Base-by-base conservation (phyloP, 2,113 vertebrate species). In the Ophiodon elongatus region DNA sequence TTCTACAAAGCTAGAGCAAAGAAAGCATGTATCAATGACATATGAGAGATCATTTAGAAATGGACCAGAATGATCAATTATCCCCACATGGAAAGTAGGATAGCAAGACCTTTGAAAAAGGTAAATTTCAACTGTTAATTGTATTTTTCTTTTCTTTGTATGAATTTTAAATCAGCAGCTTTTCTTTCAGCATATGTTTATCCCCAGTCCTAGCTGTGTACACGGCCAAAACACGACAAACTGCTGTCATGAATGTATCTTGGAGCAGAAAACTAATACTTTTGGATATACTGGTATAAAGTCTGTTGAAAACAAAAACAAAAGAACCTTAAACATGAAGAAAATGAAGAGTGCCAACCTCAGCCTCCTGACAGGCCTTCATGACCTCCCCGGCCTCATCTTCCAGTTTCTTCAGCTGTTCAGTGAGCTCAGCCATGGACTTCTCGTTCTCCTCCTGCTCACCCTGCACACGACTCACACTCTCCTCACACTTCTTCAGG, bases 401-500 rank as follows among this genome's bases (percentile, higher is more conserved):
- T 69, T 99, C 98, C n/a, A 99, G 93, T 1, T 66, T 77, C 86
- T 94, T 96, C 74, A 99, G 90, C 21, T 97, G 94, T 70, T 94
- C 94, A 23, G 90, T 95, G 76, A 98, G 78, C n/a, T 95, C 92
- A 25, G 90, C 89, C 47, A 96, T 91, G 9, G 93, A 88, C 79
- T 96, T 96, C 72, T 96, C 92, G 0, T 96, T 98, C 10, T 96
- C 95, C 60, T 94, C 92, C 82, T 96, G 92, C 93, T 99, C 98
- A n/a, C 83, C 88, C 91, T 98, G 94, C 0, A 95, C 91, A 19
- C 92, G 94, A 47, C 62, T 76, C 63, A 98, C 78, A 13, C 96
- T 87, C 37, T 98, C 98, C 87, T 98, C 92, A 0, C 91, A 95
- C 86, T 98, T 99, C 84, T 97, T 98, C 86, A 99, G 91, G 93